Evolutionary conservation across 2,113 vertebrate genomes (phyloP).

Genomic region (Ageneiosus marmoratus): DNA sequence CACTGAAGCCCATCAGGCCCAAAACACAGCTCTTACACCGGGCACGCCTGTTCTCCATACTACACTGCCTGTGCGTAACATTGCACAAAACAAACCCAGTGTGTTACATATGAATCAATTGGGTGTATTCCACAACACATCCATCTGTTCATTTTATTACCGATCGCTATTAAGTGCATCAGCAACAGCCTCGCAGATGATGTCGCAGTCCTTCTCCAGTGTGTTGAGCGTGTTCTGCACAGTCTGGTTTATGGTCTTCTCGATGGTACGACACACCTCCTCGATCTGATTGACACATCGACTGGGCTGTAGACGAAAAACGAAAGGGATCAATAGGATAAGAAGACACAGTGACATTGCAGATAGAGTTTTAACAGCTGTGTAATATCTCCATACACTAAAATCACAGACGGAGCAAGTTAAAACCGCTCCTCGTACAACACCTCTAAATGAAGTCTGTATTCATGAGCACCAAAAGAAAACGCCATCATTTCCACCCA

Average conservation of each 20-base stretch:
- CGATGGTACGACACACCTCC: constrained; percentile 76
- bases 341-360: background rate
- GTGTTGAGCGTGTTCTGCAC: constrained; percentile 81
- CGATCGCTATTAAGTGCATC: constrained; percentile 66
- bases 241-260: constrained; percentile 81
- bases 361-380: background rate
- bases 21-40: constrained; percentile 74
- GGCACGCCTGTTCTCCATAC: constrained; percentile 64
- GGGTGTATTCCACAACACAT: too few species aligned
- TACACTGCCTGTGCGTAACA: constrained; percentile 55
- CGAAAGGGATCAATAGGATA: background rate
- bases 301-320: constrained; percentile 70
- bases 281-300: constrained; percentile 82
- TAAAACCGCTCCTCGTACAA: background rate
- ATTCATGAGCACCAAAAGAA: background rate
- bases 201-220: constrained; percentile 78
- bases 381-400: background rate
- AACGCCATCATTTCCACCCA: background rate
- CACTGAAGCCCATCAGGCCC: constrained; percentile 71
- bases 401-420: background rate
- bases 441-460: background rate
- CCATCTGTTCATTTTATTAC: constrained; percentile 51
- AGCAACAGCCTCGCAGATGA: constrained; percentile 70
- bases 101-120: too few species aligned
- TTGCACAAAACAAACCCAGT: too few species aligned